A percentile compares a stretch with the other conserved stretches of the same genome.
Evolutionary conservation across 2,113 vertebrate genomes (phyloP).

Genomic region (Indri indri): DNA sequence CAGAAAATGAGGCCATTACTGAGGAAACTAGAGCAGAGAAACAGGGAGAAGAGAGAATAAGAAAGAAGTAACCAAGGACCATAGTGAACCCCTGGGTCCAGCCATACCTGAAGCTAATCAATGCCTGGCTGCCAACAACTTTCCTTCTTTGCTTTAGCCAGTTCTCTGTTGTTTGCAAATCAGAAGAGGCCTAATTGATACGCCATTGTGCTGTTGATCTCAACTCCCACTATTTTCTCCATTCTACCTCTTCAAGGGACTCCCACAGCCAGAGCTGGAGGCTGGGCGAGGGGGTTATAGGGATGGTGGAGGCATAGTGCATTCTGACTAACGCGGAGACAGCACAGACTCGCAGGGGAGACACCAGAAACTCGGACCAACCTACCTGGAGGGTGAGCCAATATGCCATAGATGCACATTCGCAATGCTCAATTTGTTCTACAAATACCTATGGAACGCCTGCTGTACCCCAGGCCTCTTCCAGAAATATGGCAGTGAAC

Average conservation of each 20-base stretch:
- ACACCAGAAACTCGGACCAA: not conserved
- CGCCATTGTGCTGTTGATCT: not conserved
- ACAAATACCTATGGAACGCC: not conserved
- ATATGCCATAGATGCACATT: not conserved
- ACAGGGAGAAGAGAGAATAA: not conserved
- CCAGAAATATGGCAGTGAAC: not conserved
- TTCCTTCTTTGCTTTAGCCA: not conserved
- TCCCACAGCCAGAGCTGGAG: not conserved
- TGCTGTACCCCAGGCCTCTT: not conserved
- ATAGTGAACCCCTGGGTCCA: not conserved
- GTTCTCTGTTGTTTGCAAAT: not conserved
- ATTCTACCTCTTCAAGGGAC: not conserved
- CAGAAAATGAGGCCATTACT: not conserved
- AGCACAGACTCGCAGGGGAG: not conserved
- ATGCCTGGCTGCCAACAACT: too few species aligned
- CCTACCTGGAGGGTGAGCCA: not conserved
- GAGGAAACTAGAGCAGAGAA: not conserved
- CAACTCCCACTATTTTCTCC: not conserved
- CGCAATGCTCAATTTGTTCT: not conserved
- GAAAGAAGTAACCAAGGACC: not conserved
- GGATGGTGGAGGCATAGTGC: too few species aligned
- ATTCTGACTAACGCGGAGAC: not conserved
- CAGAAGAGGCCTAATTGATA: not conserved
- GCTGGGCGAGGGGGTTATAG: not conserved
- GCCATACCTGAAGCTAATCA: not conserved